These are phyloP conservation scores for Acronicta alni DNA, from an alignment of 2,888 invertebrate genomes.

Conservation along the genomic window DNA sequence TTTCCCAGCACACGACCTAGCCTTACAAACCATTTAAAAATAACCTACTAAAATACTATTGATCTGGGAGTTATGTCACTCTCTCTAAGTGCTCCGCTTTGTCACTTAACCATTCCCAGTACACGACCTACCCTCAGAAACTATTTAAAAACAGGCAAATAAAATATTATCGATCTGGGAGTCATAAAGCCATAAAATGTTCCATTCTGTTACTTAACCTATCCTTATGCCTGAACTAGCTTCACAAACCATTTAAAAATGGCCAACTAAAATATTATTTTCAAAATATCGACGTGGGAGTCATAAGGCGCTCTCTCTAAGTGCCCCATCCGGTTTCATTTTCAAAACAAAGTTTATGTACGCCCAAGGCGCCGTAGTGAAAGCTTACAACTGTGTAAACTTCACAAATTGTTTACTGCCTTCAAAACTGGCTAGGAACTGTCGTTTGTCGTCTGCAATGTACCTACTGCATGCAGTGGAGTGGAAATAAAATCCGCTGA, in stretches of 20 bases:
- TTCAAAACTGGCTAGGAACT: slow-evolving; percentile 58
- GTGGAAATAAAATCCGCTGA: slow-evolving; percentile 46
- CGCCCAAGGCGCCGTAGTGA: slow-evolving; percentile 52
- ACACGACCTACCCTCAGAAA: too few relatives aligned
- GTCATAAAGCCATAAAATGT: background rate
- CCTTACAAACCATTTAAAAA: slow-evolving; percentile 20
- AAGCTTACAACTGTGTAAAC: slow-evolving; percentile 62
- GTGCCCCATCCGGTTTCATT: slow-evolving; percentile 60
- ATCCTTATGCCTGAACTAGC: background rate
- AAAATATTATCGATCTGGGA: background rate
- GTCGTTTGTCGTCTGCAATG: slow-evolving; percentile 59
- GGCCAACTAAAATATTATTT: slow-evolving; percentile 42
- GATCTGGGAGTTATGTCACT: slow-evolving; percentile 56
- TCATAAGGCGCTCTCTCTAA: slow-evolving; percentile 56
- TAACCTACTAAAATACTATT: slow-evolving; percentile 42
- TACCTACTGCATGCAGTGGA: slow-evolving; percentile 44
- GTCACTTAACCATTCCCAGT: slow-evolving; percentile 22
- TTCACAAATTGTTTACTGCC: slow-evolving; percentile 62
- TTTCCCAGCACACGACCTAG: too few relatives aligned
- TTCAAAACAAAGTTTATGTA: slow-evolving; percentile 57
- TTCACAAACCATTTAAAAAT: slow-evolving; percentile 16
- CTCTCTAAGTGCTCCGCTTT: slow-evolving; percentile 54
- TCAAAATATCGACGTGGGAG: slow-evolving; percentile 59
- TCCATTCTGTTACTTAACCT: background rate
- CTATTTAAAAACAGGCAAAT: background rate